Base-by-base conservation (phyloP, 1,140 invertebrate genomes). In the Trichomalopsis sarcophagae region DNA sequence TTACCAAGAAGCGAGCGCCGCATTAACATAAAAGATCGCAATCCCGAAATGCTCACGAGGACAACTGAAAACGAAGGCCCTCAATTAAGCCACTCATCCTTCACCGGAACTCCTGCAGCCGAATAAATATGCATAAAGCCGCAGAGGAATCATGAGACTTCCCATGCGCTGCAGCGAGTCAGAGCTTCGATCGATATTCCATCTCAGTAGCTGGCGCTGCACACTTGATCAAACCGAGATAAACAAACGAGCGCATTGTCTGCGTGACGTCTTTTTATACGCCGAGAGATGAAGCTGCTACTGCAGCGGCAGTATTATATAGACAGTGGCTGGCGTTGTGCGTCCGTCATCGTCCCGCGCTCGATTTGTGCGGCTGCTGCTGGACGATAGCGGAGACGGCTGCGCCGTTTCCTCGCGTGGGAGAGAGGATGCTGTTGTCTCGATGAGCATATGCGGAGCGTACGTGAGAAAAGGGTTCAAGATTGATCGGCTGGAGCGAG, bases 111-210 rank as follows among this genome's bases (percentile, higher is more conserved):
- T 62, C 55, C 17, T 1, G 27, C 55, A 62, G 21, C 55, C 17
- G 55, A 62, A 77, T 77, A 50, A 44, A 77, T 77, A 77, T 77
- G 75, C 44, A 77, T 77, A 77, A 77, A 77, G 44, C 55, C 21
- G 47, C 47, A 62, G 21, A n/a, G 40, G 40, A 62, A 62, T 62
- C 55, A 62, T 17, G 55, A 62, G 14, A 62, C 55, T 62, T n/a
- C 17, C 55, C 55, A 62, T 1, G 27, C 27, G 27, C 27, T 27
- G 21, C 3, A 36, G 33, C 17, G 17, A 21, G 55, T n/a, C 21
- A 55, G 66, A 69, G 9, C 0, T 23, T n/a, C 17, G 30, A 33
- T 27, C 27, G 27, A 71, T 33, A 71, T 71, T 33, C 68, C 23
- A 27, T 69, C 27, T 71, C 68, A 14, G n/a, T 7, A 14, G 7